Base-by-base conservation (phyloP, 2,113 vertebrate genomes). In the Prochilodus magdalenae region DNA sequence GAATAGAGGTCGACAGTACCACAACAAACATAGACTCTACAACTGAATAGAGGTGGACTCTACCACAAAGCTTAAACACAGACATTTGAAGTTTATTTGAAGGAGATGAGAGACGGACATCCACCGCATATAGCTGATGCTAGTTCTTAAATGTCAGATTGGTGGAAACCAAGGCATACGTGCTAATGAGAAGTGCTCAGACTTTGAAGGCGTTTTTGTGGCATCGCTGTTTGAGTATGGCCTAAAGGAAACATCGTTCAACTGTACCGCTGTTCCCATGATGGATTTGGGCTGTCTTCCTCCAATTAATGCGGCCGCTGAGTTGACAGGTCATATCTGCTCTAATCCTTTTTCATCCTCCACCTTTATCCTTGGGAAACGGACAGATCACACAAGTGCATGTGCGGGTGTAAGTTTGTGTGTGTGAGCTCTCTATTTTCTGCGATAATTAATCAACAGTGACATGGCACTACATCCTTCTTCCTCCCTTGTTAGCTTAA, bases 401-500 rank as follows among this genome's bases (percentile, higher is more conserved):
- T 18, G 36, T 33, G n/a, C n/a, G 40, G 57, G 29, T 69, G 14
- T 65, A 26, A 65, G 36, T 44, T 44, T 63, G 51, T 69, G 49
- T 69, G 27, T 40, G 51, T 57, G 81, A 24, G 59, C 26, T 22
- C n/a, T 47, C 26, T 76, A 27, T n/a, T 72, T 47, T n/a, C 27
- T 53, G 55, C 44, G 4, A 16, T 67, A 51, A 96, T 97, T 96
- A 96, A 98, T 97, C 95, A 96, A 94, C 93, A 93, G 91, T 95
- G 96, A 97, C 96, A 96, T 89, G 87, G 92, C 95, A 94, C 95
- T 94, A 96, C 95, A 95, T 96, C 94, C 94, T 95, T 97, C 94
- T 94, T 95, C 94, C 92, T 95, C 93, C 90, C 94, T 96, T 94
- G 94, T 97, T 97, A 96, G 96, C 95, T 94, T 96, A 97, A 97